phyloP scores from a whole-genome alignment of 1,140 invertebrate species.

The Myzus persicae region DNA sequence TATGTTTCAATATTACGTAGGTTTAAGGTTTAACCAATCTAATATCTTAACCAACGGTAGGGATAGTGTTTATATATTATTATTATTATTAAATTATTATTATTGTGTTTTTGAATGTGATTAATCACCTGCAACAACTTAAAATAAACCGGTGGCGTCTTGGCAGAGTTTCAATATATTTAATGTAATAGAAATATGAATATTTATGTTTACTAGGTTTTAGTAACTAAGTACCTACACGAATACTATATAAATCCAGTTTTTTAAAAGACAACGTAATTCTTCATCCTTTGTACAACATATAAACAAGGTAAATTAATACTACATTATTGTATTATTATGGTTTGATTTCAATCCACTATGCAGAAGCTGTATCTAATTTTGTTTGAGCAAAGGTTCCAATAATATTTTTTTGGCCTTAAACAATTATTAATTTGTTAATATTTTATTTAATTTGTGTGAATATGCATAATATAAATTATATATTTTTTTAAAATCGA shows the following conservation, averaged over 20 bases:
- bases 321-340: not conserved
- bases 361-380: not conserved
- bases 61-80: not conserved
- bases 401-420: not conserved
- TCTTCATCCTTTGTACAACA: not conserved
- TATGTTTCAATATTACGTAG: not conserved
- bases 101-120: not conserved
- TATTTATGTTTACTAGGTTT: no score
- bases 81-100: not conserved
- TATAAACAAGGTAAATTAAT: not conserved
- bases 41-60: no score
- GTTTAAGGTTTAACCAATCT: no score
- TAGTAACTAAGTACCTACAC: not conserved
- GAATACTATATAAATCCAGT: not conserved
- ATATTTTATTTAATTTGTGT: not conserved
- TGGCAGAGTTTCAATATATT: not conserved
- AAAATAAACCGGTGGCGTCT: not conserved
- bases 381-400: not conserved
- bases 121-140: not conserved
- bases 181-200: not conserved
- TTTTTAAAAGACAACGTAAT: not conserved
- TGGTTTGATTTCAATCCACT: not conserved
- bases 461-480: not conserved
- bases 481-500: not conserved
- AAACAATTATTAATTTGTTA: not conserved